These are phyloP conservation scores for Acrocyrtus sp. DNA, from an alignment of 2,888 invertebrate species.

Conservation along the genomic window DNA sequence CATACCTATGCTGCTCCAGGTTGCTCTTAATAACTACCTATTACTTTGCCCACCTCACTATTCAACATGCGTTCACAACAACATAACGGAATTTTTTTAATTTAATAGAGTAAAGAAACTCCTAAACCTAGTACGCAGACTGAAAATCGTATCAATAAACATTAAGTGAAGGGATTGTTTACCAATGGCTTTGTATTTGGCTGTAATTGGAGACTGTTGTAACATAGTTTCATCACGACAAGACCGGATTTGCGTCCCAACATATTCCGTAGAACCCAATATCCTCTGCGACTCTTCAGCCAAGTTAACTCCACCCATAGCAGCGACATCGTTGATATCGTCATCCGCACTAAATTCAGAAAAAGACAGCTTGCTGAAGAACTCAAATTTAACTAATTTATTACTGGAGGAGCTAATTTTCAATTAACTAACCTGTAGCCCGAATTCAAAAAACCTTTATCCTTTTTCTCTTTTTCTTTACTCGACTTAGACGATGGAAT, in stretches of 20 bases:
- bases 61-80: no score
- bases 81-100: no score
- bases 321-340: constrained; percentile 98
- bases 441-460: constrained; percentile 69
- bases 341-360: constrained; percentile 83
- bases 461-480: constrained; percentile 82
- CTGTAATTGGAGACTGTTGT: constrained; percentile 72
- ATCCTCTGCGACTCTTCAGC: constrained; percentile 96
- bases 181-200: constrained; percentile 62
- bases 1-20: no score
- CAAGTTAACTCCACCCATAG: constrained; percentile 98
- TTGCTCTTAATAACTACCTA: no score
- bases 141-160: neutral
- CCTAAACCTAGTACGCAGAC: neutral
- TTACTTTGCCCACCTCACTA: no score
- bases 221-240: constrained; percentile 94
- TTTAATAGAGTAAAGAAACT: neutral
- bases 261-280: constrained; percentile 87
- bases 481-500: constrained; percentile 69
- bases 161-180: neutral
- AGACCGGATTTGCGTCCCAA: constrained; percentile 87
- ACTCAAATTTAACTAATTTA: no score
- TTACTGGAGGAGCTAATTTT: no score
- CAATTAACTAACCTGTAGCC: constrained; percentile 68
- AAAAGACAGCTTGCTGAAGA: no score